phyloP scores from a whole-genome alignment of 2,797 vertebrate genomes.

The Megaceryle alcyon region DNA sequence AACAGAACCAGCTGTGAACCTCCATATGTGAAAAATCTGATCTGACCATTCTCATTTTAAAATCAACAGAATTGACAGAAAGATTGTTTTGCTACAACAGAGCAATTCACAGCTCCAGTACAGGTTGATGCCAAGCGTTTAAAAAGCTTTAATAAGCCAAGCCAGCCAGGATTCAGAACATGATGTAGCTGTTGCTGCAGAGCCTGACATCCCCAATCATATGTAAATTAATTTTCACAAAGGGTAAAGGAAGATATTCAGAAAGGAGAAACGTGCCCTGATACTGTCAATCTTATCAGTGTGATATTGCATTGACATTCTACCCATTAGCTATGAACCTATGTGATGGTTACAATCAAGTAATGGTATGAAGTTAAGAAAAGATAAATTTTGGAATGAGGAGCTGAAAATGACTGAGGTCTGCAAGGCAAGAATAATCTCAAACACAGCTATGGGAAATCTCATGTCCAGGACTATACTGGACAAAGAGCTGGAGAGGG shows the following conservation, averaged over 20 bases:
- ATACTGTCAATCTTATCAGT: slow-evolving; percentile 28
- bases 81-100: slow-evolving; percentile 33
- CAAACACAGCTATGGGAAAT: not conserved
- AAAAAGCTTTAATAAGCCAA: slow-evolving; percentile 52
- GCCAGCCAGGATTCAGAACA: not conserved
- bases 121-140: slow-evolving; percentile 19
- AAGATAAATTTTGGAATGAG: not conserved
- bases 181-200: slow-evolving; percentile 5
- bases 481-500: not conserved
- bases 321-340: not conserved
- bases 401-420: not conserved
- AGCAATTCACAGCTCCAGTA: not conserved
- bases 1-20: slow-evolving; percentile 18
- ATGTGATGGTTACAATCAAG: slow-evolving; percentile 10
- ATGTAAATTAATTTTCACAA: slow-evolving; percentile 59
- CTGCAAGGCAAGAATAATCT: not conserved
- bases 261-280: not conserved
- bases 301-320: not conserved
- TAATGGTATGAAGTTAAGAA: not conserved
- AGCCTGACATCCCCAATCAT: slow-evolving; percentile 11
- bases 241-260: slow-evolving; percentile 9
- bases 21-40: slow-evolving; percentile 47
- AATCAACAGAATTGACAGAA: slow-evolving; percentile 36
- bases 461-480: not conserved
- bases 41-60: slow-evolving; percentile 24